These are phyloP conservation scores for Conger conger DNA, from an alignment of 2,113 vertebrate species.

Conservation along the genomic window DNA sequence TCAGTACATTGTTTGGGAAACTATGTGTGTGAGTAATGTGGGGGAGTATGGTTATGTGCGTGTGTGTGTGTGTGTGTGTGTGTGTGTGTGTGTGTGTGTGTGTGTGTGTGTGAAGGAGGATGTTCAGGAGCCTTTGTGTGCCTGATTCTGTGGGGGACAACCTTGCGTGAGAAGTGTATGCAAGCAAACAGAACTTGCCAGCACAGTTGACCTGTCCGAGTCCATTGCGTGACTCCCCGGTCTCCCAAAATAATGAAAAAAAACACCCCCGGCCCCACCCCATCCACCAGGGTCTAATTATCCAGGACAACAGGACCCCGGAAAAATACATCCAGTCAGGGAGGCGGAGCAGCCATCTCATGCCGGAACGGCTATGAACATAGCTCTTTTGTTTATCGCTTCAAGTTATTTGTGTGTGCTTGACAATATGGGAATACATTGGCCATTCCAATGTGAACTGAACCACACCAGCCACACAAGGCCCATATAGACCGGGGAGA, in stretches of 20 bases:
- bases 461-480: not conserved
- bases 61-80: not conserved
- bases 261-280: slow-evolving; percentile 25
- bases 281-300: slow-evolving; percentile 40
- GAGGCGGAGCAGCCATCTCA: not conserved
- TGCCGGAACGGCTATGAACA: not conserved
- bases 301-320: slow-evolving; percentile 38
- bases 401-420: not conserved
- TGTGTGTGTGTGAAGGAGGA: not conserved
- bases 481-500: too few species aligned
- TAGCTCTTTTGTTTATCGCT: not conserved
- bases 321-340: slow-evolving; percentile 34
- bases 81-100: not conserved
- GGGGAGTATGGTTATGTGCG: not conserved
- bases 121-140: not conserved
- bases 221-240: slow-evolving; percentile 49
- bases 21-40: not conserved
- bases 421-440: not conserved
- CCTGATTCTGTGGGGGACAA: not conserved
- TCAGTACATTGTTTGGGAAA: not conserved
- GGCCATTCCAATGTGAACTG: not conserved
- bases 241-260: slow-evolving; percentile 25
- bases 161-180: not conserved
- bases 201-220: not conserved
- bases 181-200: not conserved